phyloP scores from a whole-genome alignment of 2,797 vertebrate genomes.

The Pangasius larnaudii region DNA sequence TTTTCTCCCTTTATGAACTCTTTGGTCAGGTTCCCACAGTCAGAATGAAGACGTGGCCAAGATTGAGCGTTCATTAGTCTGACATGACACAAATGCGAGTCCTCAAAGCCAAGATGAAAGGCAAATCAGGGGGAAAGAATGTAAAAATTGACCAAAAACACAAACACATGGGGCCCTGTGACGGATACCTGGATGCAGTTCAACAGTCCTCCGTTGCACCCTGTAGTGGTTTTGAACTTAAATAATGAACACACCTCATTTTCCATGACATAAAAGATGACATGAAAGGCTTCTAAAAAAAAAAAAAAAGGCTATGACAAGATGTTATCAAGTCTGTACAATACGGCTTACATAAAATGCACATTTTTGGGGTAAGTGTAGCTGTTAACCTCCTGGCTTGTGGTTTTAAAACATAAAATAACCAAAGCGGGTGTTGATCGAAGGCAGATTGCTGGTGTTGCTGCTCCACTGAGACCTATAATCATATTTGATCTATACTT shows the following conservation, averaged over 20 bases:
- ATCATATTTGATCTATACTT: conserved; percentile 55
- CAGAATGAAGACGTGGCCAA: conserved; percentile 51
- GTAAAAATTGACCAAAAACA: conserved; percentile 59
- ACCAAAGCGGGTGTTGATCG: conserved; percentile 40
- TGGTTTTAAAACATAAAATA: conserved; percentile 32
- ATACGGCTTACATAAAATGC: conserved; percentile 48
- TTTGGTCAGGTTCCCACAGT: conserved; percentile 40
- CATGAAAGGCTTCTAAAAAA: conserved; percentile 51
- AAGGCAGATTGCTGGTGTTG: conserved; percentile 39
- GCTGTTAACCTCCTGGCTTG: conserved; percentile 37
- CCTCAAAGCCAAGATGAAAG: conserved; percentile 54
- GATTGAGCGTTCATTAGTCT: conserved; percentile 56
- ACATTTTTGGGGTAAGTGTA: conserved; percentile 33
- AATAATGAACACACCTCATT: conserved; percentile 52
- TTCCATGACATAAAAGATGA: conserved; percentile 52
- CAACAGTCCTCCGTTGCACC: conserved; percentile 45
- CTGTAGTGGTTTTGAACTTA: conserved; percentile 52
- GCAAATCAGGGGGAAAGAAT: conserved; percentile 44
- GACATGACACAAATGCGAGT: conserved; percentile 56
- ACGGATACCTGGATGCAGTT: conserved; percentile 56
- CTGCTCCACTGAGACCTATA: conserved; percentile 21
- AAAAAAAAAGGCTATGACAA: conserved; percentile 25
- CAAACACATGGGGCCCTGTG: conserved; percentile 56
- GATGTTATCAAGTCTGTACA: conserved; percentile 46
- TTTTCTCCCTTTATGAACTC: conserved; percentile 35